Evolutionary conservation across 2,797 vertebrate genomes (phyloP).

Genomic region (Syndactyla subalaris): DNA sequence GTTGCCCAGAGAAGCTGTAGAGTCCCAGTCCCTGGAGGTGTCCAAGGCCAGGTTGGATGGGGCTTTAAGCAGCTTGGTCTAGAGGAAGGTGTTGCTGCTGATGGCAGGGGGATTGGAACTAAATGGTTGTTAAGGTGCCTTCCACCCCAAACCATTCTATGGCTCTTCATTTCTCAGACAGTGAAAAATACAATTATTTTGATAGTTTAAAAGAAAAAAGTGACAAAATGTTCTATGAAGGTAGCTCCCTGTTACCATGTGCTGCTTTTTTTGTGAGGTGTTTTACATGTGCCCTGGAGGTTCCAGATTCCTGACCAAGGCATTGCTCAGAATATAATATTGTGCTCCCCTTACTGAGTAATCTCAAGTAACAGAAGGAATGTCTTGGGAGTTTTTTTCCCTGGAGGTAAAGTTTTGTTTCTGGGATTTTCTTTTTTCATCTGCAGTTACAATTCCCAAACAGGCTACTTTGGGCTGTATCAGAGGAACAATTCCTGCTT

Average conservation of each 20-base stretch:
- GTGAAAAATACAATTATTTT: not conserved
- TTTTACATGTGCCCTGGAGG: fast-evolving
- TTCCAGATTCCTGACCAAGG: not conserved
- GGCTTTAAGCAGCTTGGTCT: not conserved
- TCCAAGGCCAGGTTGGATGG: not conserved
- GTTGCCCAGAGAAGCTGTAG: not conserved
- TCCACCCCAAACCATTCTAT: not conserved
- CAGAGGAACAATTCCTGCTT: not conserved
- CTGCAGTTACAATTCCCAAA: not conserved
- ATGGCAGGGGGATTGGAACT: not conserved
- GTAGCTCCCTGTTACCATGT: fast-evolving
- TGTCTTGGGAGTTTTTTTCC: fast-evolving
- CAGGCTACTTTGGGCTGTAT: not conserved
- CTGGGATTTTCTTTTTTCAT: not conserved
- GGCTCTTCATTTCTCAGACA: not conserved
- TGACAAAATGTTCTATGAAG: not conserved
- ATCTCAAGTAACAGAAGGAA: not conserved
- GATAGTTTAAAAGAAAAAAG: not conserved
- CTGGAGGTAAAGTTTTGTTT: not conserved
- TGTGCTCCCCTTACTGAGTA: not conserved
- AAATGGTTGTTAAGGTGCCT: not conserved
- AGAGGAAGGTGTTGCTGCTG: not conserved
- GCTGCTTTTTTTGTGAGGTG: not conserved
- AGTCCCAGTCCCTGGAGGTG: not conserved
- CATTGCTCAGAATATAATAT: not conserved